Conservation (phyloP, 2,888 invertebrate genomes). For the Anorthoa munda region DNA sequence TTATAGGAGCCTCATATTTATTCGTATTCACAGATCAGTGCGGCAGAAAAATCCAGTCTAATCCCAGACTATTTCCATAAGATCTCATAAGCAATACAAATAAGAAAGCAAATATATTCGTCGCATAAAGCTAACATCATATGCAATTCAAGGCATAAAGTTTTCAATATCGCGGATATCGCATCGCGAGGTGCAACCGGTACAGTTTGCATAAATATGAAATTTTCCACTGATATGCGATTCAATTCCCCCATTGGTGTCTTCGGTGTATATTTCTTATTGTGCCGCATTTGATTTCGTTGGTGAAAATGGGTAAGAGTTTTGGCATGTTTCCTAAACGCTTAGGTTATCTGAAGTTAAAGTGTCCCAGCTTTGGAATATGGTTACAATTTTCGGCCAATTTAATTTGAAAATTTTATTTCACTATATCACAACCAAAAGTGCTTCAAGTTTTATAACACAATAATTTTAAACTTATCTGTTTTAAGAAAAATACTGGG, state of each 20-base stretch:
- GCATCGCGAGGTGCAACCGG: slow-evolving; percentile 70
- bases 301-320: slow-evolving; percentile 29
- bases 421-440: neutral
- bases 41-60: slow-evolving; percentile 30
- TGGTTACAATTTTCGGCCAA: neutral
- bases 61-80: slow-evolving; percentile 35
- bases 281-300: slow-evolving; percentile 61
- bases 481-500: too few relatives aligned
- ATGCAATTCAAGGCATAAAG: slow-evolving; percentile 67
- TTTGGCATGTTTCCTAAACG: slow-evolving; percentile 57
- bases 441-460: neutral
- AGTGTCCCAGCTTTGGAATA: slow-evolving; percentile 24
- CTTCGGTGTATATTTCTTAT: slow-evolving; percentile 68
- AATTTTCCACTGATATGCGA: slow-evolving; percentile 77
- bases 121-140: slow-evolving; percentile 61
- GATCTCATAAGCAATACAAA: slow-evolving; percentile 43
- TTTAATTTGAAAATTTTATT: neutral
- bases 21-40: slow-evolving; percentile 7
- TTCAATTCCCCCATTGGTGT: slow-evolving; percentile 73
- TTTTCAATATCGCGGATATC: slow-evolving; percentile 77
- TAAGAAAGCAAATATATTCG: slow-evolving; percentile 53
- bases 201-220: slow-evolving; percentile 80
- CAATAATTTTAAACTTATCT: too few relatives aligned
- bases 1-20: neutral
- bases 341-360: slow-evolving; percentile 22